These are phyloP conservation scores for Nomada goodeniana DNA, from an alignment of 2,888 invertebrate genomes.

Conservation along the genomic window DNA sequence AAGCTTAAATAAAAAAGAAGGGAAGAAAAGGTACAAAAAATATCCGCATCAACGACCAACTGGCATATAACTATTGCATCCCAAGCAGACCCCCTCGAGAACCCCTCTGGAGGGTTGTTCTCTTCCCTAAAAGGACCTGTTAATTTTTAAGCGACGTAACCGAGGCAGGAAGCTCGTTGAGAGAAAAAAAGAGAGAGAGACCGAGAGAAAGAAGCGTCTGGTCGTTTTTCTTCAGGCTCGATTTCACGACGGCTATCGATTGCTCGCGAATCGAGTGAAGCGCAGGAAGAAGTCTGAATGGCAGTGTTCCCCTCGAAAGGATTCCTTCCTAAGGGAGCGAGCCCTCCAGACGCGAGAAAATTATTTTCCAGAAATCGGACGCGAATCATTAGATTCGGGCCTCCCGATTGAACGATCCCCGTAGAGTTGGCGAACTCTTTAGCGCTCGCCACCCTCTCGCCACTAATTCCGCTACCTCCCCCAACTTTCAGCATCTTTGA, in stretches of 20 bases:
- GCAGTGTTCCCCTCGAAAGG: constrained; percentile 13
- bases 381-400: constrained; percentile 35
- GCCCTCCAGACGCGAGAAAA: constrained; percentile 48
- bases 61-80: not conserved
- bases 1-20: too few species aligned
- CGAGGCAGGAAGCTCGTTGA: constrained; percentile 5
- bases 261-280: constrained; percentile 23
- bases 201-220: constrained; percentile 7
- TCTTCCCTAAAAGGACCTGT: constrained; percentile 14
- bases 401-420: constrained; percentile 2
- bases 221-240: constrained; percentile 46
- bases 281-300: constrained; percentile 22
- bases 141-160: constrained; percentile 44
- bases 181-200: too few species aligned
- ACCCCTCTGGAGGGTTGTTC: constrained; percentile 4
- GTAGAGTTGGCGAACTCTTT: constrained; percentile 20
- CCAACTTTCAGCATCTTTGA: not conserved
- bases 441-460: not conserved
- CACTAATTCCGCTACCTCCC: not conserved
- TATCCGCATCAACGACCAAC: not conserved
- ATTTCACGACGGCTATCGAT: constrained; percentile 48
- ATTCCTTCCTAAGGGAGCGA: constrained; percentile 1
- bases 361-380: constrained; percentile 48
- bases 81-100: not conserved
- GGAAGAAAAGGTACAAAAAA: too few species aligned